A percentile compares a stretch with the other conserved stretches of the same genome.
Evolutionary conservation across 2,797 vertebrate species (phyloP).

Genomic region (Fundulus diaphanus): DNA sequence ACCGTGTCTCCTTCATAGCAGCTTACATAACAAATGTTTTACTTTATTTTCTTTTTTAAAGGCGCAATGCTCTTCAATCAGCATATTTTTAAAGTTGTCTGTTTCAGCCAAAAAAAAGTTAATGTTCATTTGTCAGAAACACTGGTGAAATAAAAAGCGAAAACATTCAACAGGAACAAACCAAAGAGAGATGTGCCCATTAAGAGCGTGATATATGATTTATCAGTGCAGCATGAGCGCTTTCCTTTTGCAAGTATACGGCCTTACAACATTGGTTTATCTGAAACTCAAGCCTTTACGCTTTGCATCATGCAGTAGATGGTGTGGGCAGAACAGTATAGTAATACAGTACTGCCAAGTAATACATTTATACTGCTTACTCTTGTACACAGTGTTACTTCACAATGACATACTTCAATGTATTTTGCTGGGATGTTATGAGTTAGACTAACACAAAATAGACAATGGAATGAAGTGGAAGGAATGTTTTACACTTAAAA

Average conservation of each 20-base stretch:
- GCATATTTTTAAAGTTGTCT: neutral
- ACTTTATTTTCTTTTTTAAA: neutral
- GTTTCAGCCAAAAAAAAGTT: neutral
- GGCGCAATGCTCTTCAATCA: neutral
- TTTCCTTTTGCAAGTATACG: neutral
- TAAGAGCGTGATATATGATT: neutral
- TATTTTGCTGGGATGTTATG: neutral
- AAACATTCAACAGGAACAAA: neutral
- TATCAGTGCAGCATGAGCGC: no score
- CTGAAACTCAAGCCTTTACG: neutral
- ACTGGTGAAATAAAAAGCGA: neutral
- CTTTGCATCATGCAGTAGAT: neutral
- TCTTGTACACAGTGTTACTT: neutral
- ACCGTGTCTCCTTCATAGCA: conserved; percentile 19
- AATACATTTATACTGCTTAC: neutral
- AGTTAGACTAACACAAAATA: neutral
- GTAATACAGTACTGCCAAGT: neutral
- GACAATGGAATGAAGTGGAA: neutral
- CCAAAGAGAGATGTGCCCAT: neutral
- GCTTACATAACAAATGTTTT: neutral
- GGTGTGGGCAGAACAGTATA: neutral
- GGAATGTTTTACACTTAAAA: neutral
- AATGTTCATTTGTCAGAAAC: neutral
- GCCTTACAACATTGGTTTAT: neutral
- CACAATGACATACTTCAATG: neutral